phyloP scores from a whole-genome alignment of 2,113 vertebrate genomes.

The Ctenodactylus gundi region DNA sequence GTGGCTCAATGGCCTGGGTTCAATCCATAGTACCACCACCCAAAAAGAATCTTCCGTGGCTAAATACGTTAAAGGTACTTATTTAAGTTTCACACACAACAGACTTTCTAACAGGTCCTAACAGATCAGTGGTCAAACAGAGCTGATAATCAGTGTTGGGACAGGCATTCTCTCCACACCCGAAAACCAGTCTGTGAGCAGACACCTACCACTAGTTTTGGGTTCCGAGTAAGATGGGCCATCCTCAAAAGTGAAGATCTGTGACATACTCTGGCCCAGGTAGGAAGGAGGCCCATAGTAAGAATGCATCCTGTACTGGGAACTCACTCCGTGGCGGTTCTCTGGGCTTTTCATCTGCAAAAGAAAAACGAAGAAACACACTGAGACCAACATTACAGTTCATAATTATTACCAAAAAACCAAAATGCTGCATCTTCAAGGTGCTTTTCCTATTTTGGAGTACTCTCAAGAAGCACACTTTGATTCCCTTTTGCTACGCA shows the following conservation, averaged over 20 bases:
- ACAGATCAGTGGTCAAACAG: neutral
- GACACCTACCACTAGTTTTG: constrained; percentile 89
- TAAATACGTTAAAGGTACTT: neutral
- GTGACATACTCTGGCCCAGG: constrained; percentile 90
- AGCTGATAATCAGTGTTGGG: neutral
- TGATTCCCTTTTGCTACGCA: neutral
- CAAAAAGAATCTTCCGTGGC: neutral
- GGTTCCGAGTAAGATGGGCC: constrained; percentile 84
- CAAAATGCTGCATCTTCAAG: neutral
- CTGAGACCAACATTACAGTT: neutral
- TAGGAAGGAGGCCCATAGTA: constrained; percentile 92
- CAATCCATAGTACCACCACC: neutral
- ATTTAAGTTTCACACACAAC: neutral
- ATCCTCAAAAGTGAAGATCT: constrained; percentile 90
- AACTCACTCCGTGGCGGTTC: constrained; percentile 85
- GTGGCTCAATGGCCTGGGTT: neutral
- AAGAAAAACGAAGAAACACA: constrained; percentile 35
- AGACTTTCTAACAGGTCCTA: neutral
- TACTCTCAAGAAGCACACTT: neutral
- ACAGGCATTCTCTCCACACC: neutral
- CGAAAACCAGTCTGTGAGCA: neutral
- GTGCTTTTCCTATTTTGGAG: neutral
- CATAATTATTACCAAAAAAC: neutral
- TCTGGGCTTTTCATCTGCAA: constrained; percentile 90
- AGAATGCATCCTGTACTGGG: constrained; percentile 95